phyloP scores from a whole-genome alignment of 2,888 invertebrate genomes.

The Ferrisia virgata region DNA sequence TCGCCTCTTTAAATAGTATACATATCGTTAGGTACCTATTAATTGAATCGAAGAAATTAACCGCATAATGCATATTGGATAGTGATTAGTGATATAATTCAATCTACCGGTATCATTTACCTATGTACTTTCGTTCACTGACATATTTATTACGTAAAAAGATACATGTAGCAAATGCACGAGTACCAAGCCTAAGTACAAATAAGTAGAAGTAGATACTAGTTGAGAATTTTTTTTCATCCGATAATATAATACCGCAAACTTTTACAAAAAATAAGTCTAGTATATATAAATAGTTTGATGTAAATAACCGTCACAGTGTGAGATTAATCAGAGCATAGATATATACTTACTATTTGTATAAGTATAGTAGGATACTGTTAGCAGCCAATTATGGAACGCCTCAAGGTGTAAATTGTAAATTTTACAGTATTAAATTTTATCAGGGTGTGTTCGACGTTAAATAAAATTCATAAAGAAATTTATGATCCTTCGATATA shows the following conservation, averaged over 20 bases:
- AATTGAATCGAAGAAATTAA: conserved; percentile 21
- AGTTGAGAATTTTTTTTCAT: not conserved
- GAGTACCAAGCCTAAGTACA: no score
- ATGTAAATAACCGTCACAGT: no score
- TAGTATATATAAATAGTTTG: not conserved
- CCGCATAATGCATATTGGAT: conserved; percentile 14
- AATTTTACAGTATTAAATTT: not conserved
- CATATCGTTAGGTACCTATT: not conserved
- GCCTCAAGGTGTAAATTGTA: not conserved
- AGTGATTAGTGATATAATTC: not conserved
- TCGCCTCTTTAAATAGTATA: not conserved
- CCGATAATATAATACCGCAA: not conserved
- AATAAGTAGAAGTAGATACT: no score
- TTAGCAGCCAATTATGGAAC: not conserved
- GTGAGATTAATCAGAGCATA: not conserved
- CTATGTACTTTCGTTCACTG: not conserved
- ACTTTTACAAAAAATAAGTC: not conserved
- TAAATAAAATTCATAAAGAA: not conserved
- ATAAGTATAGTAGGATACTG: no score
- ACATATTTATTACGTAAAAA: conserved; percentile 24
- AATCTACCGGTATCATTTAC: conserved; percentile 14
- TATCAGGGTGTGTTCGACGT: not conserved
- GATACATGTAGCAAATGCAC: not conserved
- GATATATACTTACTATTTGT: not conserved
- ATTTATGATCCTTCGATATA: not conserved